Base-by-base conservation (phyloP, 2,888 invertebrate genomes). In the Scaptodrosophila latifasciaeformis region DNA sequence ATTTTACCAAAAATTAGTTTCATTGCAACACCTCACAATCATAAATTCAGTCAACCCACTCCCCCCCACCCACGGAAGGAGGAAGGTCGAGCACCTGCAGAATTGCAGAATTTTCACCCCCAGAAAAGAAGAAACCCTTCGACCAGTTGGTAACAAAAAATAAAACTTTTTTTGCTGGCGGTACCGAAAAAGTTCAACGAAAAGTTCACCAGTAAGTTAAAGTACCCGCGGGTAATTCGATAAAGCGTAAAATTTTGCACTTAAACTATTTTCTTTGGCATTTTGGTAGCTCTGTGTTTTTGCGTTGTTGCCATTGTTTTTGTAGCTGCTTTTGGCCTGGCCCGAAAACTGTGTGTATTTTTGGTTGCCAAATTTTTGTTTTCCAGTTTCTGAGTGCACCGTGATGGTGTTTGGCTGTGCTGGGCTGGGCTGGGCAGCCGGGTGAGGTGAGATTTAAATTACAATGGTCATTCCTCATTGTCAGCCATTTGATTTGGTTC, bases 221-320 rank as follows among this genome's bases (percentile, higher is more conserved):
- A 76, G 76, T 70, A 72, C 82, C 82, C 82, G 77, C 77, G 82
- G 83, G 82, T 83, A 83, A 82, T 82, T 82, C 82, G 83, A 83
- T 82, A 82, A 83, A 82, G 81, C 82, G 82, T 82, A 82, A 81
- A 79, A 82, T 82, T 83, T 79, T 82, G 71, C 83, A 81, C 82
- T 82, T 77, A 75, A 82, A 75, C 79, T 80, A 78, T 76, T 80
- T 78, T 77, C 74, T 64, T 61, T 59, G 61, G 62, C 60, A 61
- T 71, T 76, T 69, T 31, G 58, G 55, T 56, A 70, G 68, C 70
- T 66, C 67, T 52, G 58, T n/a, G n/a, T n/a, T 53, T 65, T 59
- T 61, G 56, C 49, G 60, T 54, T 58, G 54, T 61, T 65, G 66
- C 63, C 61, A 60, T 48, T 62, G 52, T 54, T 54, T 31, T 7